Evolutionary conservation across 1,140 invertebrate genomes (phyloP).

Genomic region (Agrilus planipennis): DNA sequence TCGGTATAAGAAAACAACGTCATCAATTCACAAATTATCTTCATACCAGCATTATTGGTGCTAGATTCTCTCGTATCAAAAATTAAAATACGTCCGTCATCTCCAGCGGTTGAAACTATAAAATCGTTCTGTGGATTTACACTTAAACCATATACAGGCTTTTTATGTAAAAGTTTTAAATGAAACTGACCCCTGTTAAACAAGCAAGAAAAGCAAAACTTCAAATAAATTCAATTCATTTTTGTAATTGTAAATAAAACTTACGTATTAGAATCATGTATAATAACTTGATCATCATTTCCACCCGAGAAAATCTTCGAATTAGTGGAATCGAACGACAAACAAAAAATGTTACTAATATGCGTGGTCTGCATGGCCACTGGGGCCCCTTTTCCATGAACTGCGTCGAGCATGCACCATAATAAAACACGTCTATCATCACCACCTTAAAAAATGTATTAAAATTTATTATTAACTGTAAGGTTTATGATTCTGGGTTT

Average conservation of each 20-base stretch:
- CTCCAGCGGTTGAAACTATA: conserved; percentile 78
- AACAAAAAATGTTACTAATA: conserved; percentile 86
- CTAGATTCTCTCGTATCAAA: conserved; percentile 68
- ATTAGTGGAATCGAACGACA: conserved; percentile 71
- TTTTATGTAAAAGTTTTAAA: conserved; percentile 70
- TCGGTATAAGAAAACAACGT: conserved; percentile 1
- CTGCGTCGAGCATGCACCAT: conserved; percentile 73
- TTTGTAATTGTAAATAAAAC: conserved; percentile 16
- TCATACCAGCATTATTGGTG: conserved; percentile 20
- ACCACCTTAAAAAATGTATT: conserved; percentile 56
- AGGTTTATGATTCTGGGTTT: no score
- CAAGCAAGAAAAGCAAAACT: background rate
- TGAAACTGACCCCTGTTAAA: conserved; percentile 50
- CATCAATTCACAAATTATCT: background rate
- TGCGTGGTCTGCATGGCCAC: conserved; percentile 70
- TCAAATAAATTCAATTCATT: background rate
- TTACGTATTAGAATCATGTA: conserved; percentile 74
- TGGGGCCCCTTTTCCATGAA: conserved; percentile 50
- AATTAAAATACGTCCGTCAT: conserved; percentile 76
- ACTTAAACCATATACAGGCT: conserved; percentile 80
- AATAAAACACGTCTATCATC: conserved; percentile 83
- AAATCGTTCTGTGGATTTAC: conserved; percentile 73
- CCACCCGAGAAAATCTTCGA: conserved; percentile 82
- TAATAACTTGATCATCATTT: conserved; percentile 86
- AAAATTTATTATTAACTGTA: no score